Conservation (phyloP, 2,113 vertebrate species). For the Syrmaticus mikado region DNA sequence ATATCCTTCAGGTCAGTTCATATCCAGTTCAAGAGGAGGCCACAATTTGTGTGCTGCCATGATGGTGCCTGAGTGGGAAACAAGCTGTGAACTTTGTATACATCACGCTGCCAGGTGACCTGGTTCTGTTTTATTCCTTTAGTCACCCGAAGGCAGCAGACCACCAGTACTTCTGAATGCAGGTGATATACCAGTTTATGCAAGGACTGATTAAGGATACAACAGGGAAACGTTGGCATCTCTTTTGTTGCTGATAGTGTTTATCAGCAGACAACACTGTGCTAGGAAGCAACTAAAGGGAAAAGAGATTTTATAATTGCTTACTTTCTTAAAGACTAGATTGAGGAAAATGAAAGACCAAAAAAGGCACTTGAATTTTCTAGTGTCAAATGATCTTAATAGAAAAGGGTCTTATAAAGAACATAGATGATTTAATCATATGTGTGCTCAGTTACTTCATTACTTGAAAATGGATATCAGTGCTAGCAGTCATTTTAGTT, state of each 20-base stretch:
- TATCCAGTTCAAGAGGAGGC: not conserved
- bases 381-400: not conserved
- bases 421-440: not conserved
- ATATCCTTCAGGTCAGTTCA: not conserved
- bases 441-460: not conserved
- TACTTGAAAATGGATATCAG: not conserved
- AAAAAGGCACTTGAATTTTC: not conserved
- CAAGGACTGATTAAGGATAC: not conserved
- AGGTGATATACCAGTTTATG: not conserved
- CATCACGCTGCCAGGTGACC: not conserved
- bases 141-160: not conserved
- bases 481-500: not conserved
- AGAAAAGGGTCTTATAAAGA: not conserved
- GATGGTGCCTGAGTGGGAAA: not conserved
- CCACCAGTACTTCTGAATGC: not conserved
- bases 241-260: not conserved
- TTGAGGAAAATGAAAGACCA: not conserved
- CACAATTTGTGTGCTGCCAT: accelerated
- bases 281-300: not conserved
- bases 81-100: not conserved
- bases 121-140: not conserved
- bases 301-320: not conserved
- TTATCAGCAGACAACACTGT: not conserved
- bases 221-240: not conserved
- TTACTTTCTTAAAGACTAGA: not conserved